These are phyloP conservation scores for Tympanuchus pallidicinctus DNA, from an alignment of 2,113 vertebrate genomes.

Conservation along the genomic window DNA sequence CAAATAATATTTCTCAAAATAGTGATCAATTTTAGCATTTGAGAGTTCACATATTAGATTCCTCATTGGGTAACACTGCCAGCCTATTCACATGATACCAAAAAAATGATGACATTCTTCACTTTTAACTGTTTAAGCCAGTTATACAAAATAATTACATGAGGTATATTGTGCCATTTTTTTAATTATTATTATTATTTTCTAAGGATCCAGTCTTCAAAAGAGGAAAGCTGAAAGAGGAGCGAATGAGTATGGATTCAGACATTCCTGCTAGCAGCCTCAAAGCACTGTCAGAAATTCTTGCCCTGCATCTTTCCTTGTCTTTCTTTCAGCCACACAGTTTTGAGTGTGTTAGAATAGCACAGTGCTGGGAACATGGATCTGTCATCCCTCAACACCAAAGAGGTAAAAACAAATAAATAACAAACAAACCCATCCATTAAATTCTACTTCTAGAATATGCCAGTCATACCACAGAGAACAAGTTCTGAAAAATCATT, in stretches of 20 bases:
- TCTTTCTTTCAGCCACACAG: background rate
- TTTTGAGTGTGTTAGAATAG: background rate
- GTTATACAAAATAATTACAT: background rate
- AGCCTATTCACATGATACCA: fast-evolving
- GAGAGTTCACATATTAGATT: background rate
- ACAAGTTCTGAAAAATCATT: background rate
- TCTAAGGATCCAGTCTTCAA: background rate
- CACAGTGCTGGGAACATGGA: background rate
- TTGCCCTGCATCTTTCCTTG: background rate
- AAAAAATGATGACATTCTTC: background rate
- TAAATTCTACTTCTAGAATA: background rate
- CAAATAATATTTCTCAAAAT: background rate
- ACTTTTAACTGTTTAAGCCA: background rate
- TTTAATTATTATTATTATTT: background rate
- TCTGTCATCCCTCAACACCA: background rate
- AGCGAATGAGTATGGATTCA: background rate
- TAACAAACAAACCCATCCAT: background rate
- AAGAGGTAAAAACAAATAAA: background rate
- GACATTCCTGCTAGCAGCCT: background rate
- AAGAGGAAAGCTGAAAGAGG: background rate
- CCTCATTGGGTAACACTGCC: background rate
- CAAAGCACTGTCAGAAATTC: background rate
- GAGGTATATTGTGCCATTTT: fast-evolving
- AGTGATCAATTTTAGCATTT: background rate
- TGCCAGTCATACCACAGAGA: background rate